Conservation (phyloP, 2,888 invertebrate species). For the Apamea crenata region DNA sequence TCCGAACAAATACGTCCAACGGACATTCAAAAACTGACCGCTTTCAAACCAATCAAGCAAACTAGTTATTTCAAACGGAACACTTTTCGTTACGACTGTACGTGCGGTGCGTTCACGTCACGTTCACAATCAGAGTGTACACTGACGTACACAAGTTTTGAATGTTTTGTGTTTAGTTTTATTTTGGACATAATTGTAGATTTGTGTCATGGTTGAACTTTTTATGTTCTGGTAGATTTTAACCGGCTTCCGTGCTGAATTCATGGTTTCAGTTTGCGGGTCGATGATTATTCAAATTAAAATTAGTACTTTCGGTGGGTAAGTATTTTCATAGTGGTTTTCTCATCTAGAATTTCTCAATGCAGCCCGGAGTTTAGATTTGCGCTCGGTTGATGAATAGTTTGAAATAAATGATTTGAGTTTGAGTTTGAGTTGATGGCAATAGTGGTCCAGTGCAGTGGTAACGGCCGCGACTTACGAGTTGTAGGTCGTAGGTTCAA, state of each 20-base stretch:
- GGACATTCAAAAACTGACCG: slow-evolving; percentile 30
- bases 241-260: not conserved
- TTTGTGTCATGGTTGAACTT: not conserved
- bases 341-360: too few relatives aligned
- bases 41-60: slow-evolving; percentile 54
- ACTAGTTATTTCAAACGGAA: slow-evolving; percentile 48
- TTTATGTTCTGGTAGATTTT: not conserved
- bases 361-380: too few relatives aligned
- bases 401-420: too few relatives aligned
- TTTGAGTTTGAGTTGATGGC: too few relatives aligned
- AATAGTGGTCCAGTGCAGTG: too few relatives aligned
- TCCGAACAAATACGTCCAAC: not conserved
- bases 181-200: not conserved
- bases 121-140: slow-evolving; percentile 36
- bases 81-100: slow-evolving; percentile 54
- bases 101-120: slow-evolving; percentile 37
- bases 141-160: slow-evolving; percentile 38
- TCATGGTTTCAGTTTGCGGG: too few relatives aligned
- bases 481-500: too few relatives aligned
- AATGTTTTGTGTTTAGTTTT: slow-evolving; percentile 4
- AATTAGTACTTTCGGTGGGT: too few relatives aligned
- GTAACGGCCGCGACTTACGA: too few relatives aligned
- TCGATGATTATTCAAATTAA: too few relatives aligned
- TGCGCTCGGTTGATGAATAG: too few relatives aligned
- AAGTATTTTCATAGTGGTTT: too few relatives aligned